Evolutionary conservation across 2,888 invertebrate genomes (phyloP).

Genomic region (Thereva nobilitata): DNA sequence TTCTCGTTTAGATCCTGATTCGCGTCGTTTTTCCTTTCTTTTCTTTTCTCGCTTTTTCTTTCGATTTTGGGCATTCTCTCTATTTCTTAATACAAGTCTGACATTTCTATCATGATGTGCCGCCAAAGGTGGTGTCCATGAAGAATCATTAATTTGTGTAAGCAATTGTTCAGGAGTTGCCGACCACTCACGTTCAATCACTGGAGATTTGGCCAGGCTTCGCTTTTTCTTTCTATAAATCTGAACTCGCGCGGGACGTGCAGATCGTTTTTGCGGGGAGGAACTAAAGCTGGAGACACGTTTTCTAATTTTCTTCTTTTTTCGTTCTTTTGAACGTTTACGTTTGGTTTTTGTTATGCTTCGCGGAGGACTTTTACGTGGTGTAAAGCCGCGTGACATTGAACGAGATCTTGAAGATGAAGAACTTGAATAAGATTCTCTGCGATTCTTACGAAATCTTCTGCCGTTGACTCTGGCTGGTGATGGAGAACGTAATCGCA

Average conservation of each 20-base stretch:
- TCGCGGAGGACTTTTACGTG: slow-evolving; percentile 20
- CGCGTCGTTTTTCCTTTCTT: slow-evolving; percentile 59
- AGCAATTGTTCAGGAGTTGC: slow-evolving; percentile 41
- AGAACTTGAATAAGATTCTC: slow-evolving; percentile 13
- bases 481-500: slow-evolving; percentile 29
- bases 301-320: slow-evolving; percentile 25
- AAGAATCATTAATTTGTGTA: slow-evolving; percentile 49
- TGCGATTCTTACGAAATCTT: slow-evolving; percentile 5
- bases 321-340: slow-evolving; percentile 41
- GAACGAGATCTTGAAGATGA: slow-evolving; percentile 48
- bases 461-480: slow-evolving; percentile 33
- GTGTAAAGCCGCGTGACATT: slow-evolving; percentile 28
- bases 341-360: slow-evolving; percentile 31
- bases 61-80: slow-evolving; percentile 54
- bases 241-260: neutral
- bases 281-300: slow-evolving; percentile 19
- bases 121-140: slow-evolving; percentile 67
- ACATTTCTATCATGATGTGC: slow-evolving; percentile 61
- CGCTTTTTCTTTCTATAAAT: slow-evolving; percentile 44
- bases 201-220: slow-evolving; percentile 45
- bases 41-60: slow-evolving; percentile 56
- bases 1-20: slow-evolving; percentile 58
- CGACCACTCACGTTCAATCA: slow-evolving; percentile 1
- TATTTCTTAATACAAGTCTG: slow-evolving; percentile 65
- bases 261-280: slow-evolving; percentile 22